Conservation (phyloP, 2,888 invertebrate genomes). For the Himalopsyche kuldschensis region DNA sequence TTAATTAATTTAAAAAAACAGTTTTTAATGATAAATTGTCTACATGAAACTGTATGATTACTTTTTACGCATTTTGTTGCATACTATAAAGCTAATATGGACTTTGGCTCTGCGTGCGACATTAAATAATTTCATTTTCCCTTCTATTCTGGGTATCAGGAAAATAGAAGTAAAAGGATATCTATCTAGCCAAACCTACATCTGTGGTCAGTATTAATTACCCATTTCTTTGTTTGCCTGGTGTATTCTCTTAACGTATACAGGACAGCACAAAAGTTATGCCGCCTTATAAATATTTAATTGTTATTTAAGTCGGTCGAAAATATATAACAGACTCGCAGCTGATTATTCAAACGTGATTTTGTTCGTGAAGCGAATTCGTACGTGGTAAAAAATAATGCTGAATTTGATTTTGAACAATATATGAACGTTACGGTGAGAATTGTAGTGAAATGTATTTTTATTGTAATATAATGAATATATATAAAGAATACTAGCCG, state of each 20-base stretch:
- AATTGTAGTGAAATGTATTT: too few species aligned
- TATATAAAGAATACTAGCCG: too few species aligned
- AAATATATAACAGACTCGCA: not conserved
- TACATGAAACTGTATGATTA: too few species aligned
- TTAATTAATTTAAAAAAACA: too few species aligned
- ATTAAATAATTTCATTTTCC: not conserved
- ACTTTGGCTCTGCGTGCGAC: not conserved
- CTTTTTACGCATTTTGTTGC: too few species aligned
- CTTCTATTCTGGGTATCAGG: not conserved
- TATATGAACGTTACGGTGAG: too few species aligned
- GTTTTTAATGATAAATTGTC: too few species aligned
- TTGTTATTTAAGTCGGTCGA: not conserved
- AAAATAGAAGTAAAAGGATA: not conserved
- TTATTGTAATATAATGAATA: too few species aligned
- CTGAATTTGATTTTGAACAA: too few species aligned
- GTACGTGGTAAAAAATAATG: not conserved
- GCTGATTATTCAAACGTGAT: not conserved
- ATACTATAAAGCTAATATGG: too few species aligned
- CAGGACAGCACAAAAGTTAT: not conserved
- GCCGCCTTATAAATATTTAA: not conserved
- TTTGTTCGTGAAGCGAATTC: not conserved
- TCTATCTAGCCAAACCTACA: not conserved
- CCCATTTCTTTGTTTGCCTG: not conserved
- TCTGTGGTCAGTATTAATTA: constrained; percentile 1
- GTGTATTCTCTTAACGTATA: not conserved